Evolutionary conservation across 2,888 invertebrate species (phyloP), one percentile per base, ranked within the genome.

Genomic region (Blastobasis lacticolella): DNA sequence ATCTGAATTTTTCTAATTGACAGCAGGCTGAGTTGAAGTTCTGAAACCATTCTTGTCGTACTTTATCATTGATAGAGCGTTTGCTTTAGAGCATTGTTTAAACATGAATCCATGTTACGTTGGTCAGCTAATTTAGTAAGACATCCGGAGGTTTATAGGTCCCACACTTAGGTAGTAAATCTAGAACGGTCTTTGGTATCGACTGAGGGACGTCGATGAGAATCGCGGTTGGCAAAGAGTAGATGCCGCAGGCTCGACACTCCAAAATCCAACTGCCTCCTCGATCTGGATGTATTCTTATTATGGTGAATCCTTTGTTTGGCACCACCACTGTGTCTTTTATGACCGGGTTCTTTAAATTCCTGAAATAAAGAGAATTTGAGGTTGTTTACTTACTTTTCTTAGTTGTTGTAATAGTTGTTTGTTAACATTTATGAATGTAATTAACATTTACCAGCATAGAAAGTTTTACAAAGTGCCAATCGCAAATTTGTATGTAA

Each of bases 241-340:
- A 78, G 1, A 80, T 60, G 5, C 73, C 71, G 59, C 89, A 89
- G 0, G 87, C 73, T 42, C 84, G 69, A 57, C 88, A 89, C 60
- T 89, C 89, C 45, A 88, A 61, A 36, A 89, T 57, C 88, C 88
- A 89, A 46, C 74, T 74, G 38, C 92, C 92, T 38, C 89, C 90
- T 54, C 89, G 88, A 43, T 88, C 84, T 4, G 90, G 84, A n/a
- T 80, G 71, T 51, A 92, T 77, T 49, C 91, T 73, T 5, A 91
- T 73, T 40, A 91, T 81, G 0, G 87, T 81, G 58, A 86, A 91
- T 1, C 93, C 93, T 57, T 91, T 91, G 59, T 91, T 91, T 0
- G 93, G 92, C 0, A 93, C 90, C 0, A 82, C 79, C 36, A 93
- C 79, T 1, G 91, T 91, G 63, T 93, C 92, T 62, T 92, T 93